Conservation (phyloP, 2,113 vertebrate genomes). For the Saguinus imperator region DNA sequence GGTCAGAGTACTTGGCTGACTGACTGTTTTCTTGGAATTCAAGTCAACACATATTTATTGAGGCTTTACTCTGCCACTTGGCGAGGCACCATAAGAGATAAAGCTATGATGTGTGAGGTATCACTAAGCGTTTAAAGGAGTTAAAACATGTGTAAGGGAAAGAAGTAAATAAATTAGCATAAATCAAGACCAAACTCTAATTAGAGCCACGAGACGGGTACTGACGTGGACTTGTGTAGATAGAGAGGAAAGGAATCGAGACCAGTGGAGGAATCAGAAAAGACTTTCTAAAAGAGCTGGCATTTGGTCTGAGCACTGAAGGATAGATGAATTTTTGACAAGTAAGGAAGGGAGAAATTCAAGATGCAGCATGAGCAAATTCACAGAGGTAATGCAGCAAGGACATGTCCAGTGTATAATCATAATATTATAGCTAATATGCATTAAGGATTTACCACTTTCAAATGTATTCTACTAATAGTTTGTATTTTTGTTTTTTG, state of each 20-base stretch:
- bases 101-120: background rate
- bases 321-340: background rate
- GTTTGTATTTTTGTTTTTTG: background rate
- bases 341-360: background rate
- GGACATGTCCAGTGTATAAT: background rate
- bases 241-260: background rate
- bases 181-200: background rate
- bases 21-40: conserved; percentile 48
- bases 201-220: background rate
- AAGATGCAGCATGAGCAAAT: background rate
- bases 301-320: conserved; percentile 1
- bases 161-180: background rate
- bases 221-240: background rate
- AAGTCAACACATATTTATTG: conserved; percentile 47
- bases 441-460: background rate
- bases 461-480: background rate
- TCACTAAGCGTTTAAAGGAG: background rate
- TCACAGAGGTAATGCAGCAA: background rate
- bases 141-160: background rate
- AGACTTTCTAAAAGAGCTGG: background rate
- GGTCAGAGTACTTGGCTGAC: conserved; percentile 40
- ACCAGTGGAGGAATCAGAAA: background rate
- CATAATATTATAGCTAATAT: background rate
- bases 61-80: background rate
- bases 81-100: background rate